phyloP scores from a whole-genome alignment of 1,140 invertebrate species.

The Brachystomella parvula region DNA sequence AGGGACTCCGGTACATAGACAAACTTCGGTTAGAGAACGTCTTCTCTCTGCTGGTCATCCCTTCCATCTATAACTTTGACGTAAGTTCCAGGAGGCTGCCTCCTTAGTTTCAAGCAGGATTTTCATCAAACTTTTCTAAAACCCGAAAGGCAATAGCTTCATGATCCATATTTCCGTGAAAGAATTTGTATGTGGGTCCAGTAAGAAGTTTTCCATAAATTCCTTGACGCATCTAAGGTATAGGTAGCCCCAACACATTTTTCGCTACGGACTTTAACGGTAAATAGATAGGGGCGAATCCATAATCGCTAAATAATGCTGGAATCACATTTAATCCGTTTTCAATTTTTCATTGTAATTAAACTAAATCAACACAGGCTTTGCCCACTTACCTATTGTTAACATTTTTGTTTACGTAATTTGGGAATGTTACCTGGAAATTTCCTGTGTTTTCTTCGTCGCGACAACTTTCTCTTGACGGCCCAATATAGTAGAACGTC shows the following conservation, averaged over 20 bases:
- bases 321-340: neutral
- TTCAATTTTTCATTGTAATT: no score
- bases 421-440: no score
- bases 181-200: neutral
- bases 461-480: no score
- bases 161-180: constrained; percentile 1
- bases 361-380: no score
- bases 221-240: neutral
- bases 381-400: no score
- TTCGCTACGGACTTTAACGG: no score
- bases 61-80: constrained; percentile 69
- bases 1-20: constrained; percentile 62
- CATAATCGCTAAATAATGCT: no score
- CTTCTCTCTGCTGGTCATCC: constrained; percentile 64
- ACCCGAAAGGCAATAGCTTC: neutral
- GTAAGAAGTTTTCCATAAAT: neutral
- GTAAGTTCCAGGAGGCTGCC: constrained; percentile 50
- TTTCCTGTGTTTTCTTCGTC: no score
- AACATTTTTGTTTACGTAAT: no score
- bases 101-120: no score
- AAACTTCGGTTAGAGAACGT: constrained; percentile 62
- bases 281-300: no score
- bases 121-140: constrained; percentile 3
- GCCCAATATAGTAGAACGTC: no score
- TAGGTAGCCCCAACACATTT: neutral